Conservation (phyloP, 2,888 invertebrate species). For the Lasioglossum lativentre region DNA sequence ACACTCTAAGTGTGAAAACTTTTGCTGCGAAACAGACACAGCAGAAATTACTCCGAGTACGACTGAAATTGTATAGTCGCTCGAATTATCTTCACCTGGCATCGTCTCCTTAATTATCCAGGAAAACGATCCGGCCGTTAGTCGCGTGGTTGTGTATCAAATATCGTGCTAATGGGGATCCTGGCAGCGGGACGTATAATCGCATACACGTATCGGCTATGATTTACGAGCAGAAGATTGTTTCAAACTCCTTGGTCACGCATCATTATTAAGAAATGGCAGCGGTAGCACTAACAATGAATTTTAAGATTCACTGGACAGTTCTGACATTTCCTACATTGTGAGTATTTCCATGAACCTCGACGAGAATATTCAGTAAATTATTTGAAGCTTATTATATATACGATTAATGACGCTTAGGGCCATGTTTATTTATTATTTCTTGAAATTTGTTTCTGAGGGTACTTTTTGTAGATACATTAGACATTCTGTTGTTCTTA, state of each 20-base stretch:
- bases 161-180: conserved; percentile 46
- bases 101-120: conserved; percentile 54
- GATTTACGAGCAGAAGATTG: background rate
- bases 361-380: no score
- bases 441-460: no score
- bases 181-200: background rate
- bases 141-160: conserved; percentile 49
- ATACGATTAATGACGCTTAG: no score
- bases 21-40: background rate
- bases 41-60: background rate
- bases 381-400: no score
- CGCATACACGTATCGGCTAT: background rate
- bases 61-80: background rate
- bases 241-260: background rate
- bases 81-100: background rate
- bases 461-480: no score
- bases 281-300: background rate
- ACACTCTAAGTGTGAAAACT: background rate
- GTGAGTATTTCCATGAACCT: no score
- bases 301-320: no score
- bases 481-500: no score
- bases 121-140: conserved; percentile 59
- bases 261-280: background rate
- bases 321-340: background rate
- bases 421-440: no score